Base-by-base conservation (phyloP, 2,888 invertebrate species). In the Scaptomyza tumidula region DNA sequence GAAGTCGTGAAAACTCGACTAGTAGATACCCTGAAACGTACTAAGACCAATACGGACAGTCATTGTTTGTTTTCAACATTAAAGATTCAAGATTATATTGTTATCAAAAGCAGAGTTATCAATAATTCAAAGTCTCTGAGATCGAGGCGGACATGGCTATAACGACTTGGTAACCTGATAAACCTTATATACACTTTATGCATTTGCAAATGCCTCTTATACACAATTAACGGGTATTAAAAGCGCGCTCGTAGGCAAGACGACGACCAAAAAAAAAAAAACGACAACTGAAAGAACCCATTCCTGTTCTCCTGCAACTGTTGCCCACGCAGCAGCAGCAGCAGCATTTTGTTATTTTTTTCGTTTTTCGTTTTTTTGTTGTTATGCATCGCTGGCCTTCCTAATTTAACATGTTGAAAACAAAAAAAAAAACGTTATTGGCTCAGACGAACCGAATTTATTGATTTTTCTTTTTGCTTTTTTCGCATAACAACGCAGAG, bases 161-260 rank as follows among this genome's bases (percentile, higher is more conserved):
- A 29, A 29, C 2, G 6, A 29, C 29, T 6, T 7, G 7, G 6
- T 29, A 5, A 7, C 1, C 19, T 19, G 24, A 24, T 24, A 24
- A 24, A 3, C 24, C 24, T 19, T 19, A 19, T 19, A 24, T 24
- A 24, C 3, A 4, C 29, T 6, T 29, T 29, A 29, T 29, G 29
- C 1, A 29, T 0, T 29, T 29, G 29, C 7, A 29, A 9, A 7
- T 29, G 29, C 1, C 29, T 29, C 6, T 7, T 7, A 24, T 29
- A 29, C 29, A 6, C 29, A 33, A 10, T 33, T 33, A 11, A 33
- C 7, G 33, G 10, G 33, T 33, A 33, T 33, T 29, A 27, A 52
- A 16, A 33, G 54, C 14, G 37, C 48, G 44, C 44, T 65, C 43
- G 75, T 75, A 73, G 71, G 73, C 59, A 65, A 70, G 55, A 55